These are phyloP conservation scores for Heterotilapia buettikoferi DNA, from an alignment of 2,113 vertebrate species.

Conservation along the genomic window DNA sequence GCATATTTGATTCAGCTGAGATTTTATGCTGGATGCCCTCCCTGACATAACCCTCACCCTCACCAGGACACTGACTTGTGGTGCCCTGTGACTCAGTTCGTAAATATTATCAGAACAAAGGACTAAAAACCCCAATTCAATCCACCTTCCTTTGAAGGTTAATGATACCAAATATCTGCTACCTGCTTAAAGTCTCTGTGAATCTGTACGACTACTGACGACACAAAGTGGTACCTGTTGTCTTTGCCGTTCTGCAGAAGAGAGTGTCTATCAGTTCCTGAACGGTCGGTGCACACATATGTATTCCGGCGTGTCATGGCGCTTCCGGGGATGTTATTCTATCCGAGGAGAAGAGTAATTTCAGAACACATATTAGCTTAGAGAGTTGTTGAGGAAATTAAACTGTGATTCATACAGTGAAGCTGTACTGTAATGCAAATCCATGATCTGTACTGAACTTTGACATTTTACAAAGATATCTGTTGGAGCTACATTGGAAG, in stretches of 20 bases:
- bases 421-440: not conserved
- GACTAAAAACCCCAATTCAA: not conserved
- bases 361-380: not conserved
- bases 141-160: not conserved
- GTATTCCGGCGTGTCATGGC: slow-evolving; percentile 89
- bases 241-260: slow-evolving; percentile 89
- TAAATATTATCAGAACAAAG: not conserved
- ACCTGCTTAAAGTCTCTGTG: not conserved
- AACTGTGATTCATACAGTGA: not conserved
- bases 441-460: not conserved
- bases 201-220: not conserved
- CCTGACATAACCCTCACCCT: not conserved
- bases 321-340: slow-evolving; percentile 89
- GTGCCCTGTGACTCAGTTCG: not conserved
- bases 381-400: not conserved
- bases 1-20: not conserved
- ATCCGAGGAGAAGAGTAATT: not conserved
- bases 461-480: not conserved
- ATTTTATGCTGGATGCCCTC: not conserved
- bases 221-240: slow-evolving; percentile 75
- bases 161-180: not conserved
- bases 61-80: not conserved
- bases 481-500: not conserved
- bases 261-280: slow-evolving; percentile 79
- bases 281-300: slow-evolving; percentile 87